phyloP scores from a whole-genome alignment of 2,797 vertebrate species.

The Heteromormyrus szaboi region DNA sequence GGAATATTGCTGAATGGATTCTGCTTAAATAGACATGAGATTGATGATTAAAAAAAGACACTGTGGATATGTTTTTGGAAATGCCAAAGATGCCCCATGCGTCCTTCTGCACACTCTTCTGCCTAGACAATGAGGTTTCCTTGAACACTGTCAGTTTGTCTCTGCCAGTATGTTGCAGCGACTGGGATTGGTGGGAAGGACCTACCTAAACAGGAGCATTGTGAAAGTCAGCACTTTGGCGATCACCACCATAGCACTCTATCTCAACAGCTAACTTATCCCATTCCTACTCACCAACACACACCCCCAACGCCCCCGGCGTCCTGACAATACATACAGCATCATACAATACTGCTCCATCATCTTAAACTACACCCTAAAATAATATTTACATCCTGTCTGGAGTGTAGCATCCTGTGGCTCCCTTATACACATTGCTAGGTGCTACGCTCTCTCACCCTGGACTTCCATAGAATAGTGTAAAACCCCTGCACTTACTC shows the following conservation, averaged over 20 bases:
- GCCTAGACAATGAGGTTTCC: neutral
- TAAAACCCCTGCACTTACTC: neutral
- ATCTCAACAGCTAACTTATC: slow-evolving; percentile 57
- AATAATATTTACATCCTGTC: slow-evolving; percentile 45
- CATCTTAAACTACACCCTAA: slow-evolving; percentile 51
- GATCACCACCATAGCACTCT: slow-evolving; percentile 50
- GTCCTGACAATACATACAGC: slow-evolving; percentile 40
- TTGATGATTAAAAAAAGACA: neutral
- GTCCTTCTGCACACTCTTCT: neutral
- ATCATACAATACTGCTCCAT: slow-evolving; percentile 29
- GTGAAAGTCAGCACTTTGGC: slow-evolving; percentile 58
- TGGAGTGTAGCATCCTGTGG: neutral
- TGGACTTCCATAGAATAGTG: no score
- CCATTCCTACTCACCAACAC: slow-evolving; percentile 50
- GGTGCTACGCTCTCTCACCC: neutral
- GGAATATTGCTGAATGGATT: neutral
- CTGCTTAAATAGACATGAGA: neutral
- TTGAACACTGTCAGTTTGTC: slow-evolving; percentile 11
- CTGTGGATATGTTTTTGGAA: neutral
- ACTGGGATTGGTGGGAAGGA: slow-evolving; percentile 30
- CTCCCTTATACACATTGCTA: neutral
- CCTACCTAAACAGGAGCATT: neutral
- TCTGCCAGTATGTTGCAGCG: slow-evolving; percentile 40
- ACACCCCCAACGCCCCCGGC: neutral
- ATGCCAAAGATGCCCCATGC: neutral